These are phyloP conservation scores for Prosopocoilus inquinatus DNA, from an alignment of 2,888 invertebrate genomes.

Conservation along the genomic window DNA sequence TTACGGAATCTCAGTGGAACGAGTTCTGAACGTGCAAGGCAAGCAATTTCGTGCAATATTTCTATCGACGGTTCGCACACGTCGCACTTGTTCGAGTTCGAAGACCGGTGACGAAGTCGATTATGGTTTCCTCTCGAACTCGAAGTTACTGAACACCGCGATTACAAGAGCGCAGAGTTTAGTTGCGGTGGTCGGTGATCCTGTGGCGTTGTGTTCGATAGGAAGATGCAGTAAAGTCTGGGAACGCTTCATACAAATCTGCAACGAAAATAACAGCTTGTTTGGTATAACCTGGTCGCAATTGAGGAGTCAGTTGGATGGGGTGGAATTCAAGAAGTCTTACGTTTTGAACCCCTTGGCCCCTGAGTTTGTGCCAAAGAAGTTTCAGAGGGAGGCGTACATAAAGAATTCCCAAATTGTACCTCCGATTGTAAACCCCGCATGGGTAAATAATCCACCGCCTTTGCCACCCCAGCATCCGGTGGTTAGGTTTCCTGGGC, in stretches of 20 bases:
- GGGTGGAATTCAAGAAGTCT: constrained; percentile 71
- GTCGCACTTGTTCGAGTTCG: constrained; percentile 64
- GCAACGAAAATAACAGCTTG: constrained; percentile 67
- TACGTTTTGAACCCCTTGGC: constrained; percentile 80
- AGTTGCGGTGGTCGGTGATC: constrained; percentile 83
- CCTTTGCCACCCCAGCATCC: constrained; percentile 23
- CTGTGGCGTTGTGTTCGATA: constrained; percentile 75
- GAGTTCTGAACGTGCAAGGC: constrained; percentile 83
- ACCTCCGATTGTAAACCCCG: constrained; percentile 17
- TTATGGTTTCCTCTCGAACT: constrained; percentile 80
- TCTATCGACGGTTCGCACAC: constrained; percentile 74
- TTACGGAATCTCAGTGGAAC: constrained; percentile 75
- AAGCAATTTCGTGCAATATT: constrained; percentile 84
- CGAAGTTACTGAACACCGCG: constrained; percentile 78
- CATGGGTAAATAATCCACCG: constrained; percentile 21
- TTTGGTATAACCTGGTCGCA: constrained; percentile 71
- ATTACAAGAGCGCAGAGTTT: constrained; percentile 78
- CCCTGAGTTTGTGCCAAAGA: constrained; percentile 73
- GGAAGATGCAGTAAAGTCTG: constrained; percentile 79
- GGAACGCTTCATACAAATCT: constrained; percentile 74
- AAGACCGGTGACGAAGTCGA: constrained; percentile 61
- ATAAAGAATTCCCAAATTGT: constrained; percentile 39
- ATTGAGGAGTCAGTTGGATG: constrained; percentile 66
- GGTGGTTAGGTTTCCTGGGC: constrained; percentile 14
- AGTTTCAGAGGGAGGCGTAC: constrained; percentile 53